phyloP scores from a whole-genome alignment of 2,113 vertebrate species.

The Centrocercus urophasianus region DNA sequence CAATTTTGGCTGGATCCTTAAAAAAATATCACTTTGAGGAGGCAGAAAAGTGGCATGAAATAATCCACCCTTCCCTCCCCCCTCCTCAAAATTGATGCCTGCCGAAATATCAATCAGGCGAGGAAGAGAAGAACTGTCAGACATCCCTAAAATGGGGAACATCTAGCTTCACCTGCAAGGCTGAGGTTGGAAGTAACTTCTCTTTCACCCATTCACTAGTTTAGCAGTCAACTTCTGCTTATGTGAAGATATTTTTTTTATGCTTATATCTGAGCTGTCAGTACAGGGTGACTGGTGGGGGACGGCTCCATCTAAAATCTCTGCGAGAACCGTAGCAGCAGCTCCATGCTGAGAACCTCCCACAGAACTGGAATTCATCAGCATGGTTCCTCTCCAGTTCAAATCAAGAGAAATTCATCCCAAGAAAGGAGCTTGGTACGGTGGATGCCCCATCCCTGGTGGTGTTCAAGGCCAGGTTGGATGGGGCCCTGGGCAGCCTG shows the following conservation, averaged over 20 bases:
- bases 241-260: background rate
- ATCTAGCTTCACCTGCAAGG: background rate
- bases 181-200: background rate
- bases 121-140: slow-evolving; percentile 15
- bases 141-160: background rate
- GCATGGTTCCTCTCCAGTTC: background rate
- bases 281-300: background rate
- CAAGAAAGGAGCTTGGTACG: background rate
- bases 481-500: too few species aligned
- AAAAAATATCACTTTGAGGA: slow-evolving; percentile 55
- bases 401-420: rapidly evolving
- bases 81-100: background rate
- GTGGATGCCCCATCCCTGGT: too few species aligned
- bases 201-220: background rate
- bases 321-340: background rate
- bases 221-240: background rate
- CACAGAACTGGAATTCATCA: background rate
- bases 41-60: slow-evolving; percentile 41
- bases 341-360: background rate
- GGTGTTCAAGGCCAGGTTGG: too few species aligned
- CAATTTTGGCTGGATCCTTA: slow-evolving; percentile 39
- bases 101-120: slow-evolving; percentile 18
- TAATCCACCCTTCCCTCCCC: background rate
- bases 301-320: background rate
- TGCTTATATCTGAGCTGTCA: background rate